Evolutionary conservation across 2,797 vertebrate species (phyloP).

Genomic region (Craterocephalus amniculus): DNA sequence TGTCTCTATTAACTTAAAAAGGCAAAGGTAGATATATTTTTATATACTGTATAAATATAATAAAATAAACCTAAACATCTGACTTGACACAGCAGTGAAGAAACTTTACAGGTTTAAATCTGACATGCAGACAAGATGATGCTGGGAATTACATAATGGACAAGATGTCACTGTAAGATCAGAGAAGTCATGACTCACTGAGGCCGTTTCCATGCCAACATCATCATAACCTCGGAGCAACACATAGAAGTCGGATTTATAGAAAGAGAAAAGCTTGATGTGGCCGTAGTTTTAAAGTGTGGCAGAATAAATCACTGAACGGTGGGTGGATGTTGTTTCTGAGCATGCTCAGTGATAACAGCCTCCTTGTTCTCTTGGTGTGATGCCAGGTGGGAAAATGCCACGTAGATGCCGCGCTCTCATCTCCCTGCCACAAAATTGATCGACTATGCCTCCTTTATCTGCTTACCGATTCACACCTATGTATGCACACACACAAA

Average conservation of each 20-base stretch:
- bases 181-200: background rate
- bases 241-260: too few relatives aligned
- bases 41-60: too few relatives aligned
- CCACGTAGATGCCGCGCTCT: constrained; percentile 80
- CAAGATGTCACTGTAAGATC: too few relatives aligned
- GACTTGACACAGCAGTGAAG: too few relatives aligned
- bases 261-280: background rate
- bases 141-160: too few relatives aligned
- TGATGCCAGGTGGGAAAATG: constrained; percentile 72
- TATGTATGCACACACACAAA: constrained; percentile 59
- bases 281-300: too few relatives aligned
- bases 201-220: background rate
- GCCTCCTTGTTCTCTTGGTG: constrained; percentile 55
- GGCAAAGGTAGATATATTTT: too few relatives aligned
- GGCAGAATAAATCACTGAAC: background rate
- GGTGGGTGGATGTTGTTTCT: constrained; percentile 24
- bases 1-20: too few relatives aligned
- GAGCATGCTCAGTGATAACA: constrained; percentile 58
- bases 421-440: constrained; percentile 89
- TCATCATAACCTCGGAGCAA: too few relatives aligned
- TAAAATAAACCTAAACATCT: too few relatives aligned
- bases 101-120: too few relatives aligned
- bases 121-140: background rate
- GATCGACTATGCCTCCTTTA: constrained; percentile 88
- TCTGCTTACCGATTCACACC: constrained; percentile 81